These are phyloP conservation scores for Drosophila tristis DNA, from an alignment of 1,140 invertebrate species.

Conservation along the genomic window DNA sequence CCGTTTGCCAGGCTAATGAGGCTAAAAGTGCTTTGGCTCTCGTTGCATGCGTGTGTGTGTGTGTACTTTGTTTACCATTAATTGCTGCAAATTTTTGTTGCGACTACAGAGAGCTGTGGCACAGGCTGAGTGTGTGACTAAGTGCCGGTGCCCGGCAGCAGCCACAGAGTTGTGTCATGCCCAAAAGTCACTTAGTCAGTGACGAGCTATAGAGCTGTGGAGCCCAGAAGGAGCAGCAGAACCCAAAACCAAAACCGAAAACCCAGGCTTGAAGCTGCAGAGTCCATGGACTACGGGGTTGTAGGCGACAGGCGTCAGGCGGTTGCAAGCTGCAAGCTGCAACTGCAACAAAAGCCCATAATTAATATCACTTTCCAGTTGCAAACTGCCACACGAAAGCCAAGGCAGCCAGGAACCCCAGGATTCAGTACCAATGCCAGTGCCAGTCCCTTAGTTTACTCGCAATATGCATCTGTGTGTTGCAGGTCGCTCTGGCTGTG, in stretches of 20 bases:
- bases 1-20: too few species aligned
- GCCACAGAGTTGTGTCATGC: conserved; percentile 46
- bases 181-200: conserved; percentile 60
- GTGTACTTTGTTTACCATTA: conserved; percentile 20
- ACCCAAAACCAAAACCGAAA: conserved; percentile 4
- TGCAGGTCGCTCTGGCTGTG: not conserved
- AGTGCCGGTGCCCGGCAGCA: conserved; percentile 6
- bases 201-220: conserved; percentile 1
- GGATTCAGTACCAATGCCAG: not conserved
- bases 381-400: conserved; percentile 41
- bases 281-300: not conserved
- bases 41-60: not conserved
- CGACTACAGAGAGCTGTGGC: not conserved
- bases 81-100: conserved; percentile 22
- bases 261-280: not conserved
- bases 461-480: not conserved
- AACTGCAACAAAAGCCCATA: conserved; percentile 64
- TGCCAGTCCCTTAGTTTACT: not conserved
- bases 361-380: conserved; percentile 69
- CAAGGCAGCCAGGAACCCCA: not conserved
- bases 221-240: conserved; percentile 1
- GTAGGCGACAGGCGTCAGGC: conserved; percentile 15
- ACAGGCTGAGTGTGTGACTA: not conserved
- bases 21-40: not conserved
- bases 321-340: not conserved